Base-by-base conservation (phyloP, 1,140 invertebrate species). In the Bombus pascuorum region DNA sequence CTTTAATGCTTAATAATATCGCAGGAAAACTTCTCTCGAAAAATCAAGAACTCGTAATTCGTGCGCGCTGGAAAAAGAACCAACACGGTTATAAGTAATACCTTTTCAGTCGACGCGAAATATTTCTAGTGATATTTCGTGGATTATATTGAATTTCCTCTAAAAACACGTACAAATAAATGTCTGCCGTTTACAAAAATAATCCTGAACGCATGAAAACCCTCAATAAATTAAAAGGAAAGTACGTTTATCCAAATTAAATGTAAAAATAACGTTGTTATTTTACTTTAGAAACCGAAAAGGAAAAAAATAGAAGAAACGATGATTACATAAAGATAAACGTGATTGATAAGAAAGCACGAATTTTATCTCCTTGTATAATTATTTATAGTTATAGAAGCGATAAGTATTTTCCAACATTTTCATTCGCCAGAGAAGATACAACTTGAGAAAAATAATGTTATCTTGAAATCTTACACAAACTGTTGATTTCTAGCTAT, bases 1-100 rank as follows among this genome's bases (percentile, higher is more conserved):
- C 34, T 77, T 77, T 77, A 70, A 68, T 57, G 47, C 74, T 77
- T 83, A 83, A 83, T 83, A 77, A 77, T 70, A 70, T 47, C 74
- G 62, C 32, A 5, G 44, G 62, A 47, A 77, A 66, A 76, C 25
- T 83, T 68, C 65, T 83, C 62, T 77, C 18, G 74, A 44, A 83
- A 77, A 53, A 68, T 83, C 73, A 77, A 70, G 65, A 83, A 83
- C 81, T 53, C 34, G 74, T 70, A 32, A 74, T 81, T 81, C 47
- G 74, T 39, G 42, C 5, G 22, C 28, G 10, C n/a, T 34, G n/a
- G 62, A 28, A 83, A 68, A 47, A 76, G 42, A 68, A 37, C 18
- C 9, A 32, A 1, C 65, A 39, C 62, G 59, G 62, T 47, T 39
- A 66, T 44, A 82, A 47, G 53, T 44, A 70, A 70, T 80, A 80